Evolutionary conservation across 2,113 vertebrate species (phyloP), one percentile per base, ranked within the genome.

Genomic region (Serilophus lunatus): DNA sequence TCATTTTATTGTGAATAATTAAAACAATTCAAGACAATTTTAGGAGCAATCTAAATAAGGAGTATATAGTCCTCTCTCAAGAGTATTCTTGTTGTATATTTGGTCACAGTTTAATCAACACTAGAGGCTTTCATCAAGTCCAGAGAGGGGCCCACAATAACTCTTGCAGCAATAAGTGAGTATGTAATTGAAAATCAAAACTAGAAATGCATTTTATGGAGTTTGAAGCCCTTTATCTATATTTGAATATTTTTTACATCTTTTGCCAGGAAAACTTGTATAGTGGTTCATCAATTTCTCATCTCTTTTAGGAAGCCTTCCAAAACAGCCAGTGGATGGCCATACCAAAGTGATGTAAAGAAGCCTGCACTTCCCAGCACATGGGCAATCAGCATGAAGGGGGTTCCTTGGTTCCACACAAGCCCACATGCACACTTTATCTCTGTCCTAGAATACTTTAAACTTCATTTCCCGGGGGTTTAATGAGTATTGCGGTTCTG

Each of bases 301-400:
- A 13, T 10, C 10, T 80, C 63, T 69, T 60, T 24, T 33, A 68
- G 47, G 45, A 90, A 88, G 65, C 15, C 12, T 19, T 35, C 19
- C 4, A 8, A 24, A n/a, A 14, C 3, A 17, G 35, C 7, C 31
- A 28, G 29, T 5, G 31, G n/a, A 61, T 36, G 56, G 16, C 9
- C 25, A 18, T 9, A 54, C 35, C 42, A 13, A 80, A 63, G 42
- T 15, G 8, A 26, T 36, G 49, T 35, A 40, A 35, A 64, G 61
- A 11, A 76, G 29, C 36, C 36, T 35, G 29, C 9, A 0, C 18
- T 64, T 25, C 28, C 49, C 51, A 60, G 15, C 2, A 3, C 45
- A 8, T 0, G 9, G 38, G 13, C 0, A 0, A 22, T 57, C 51
- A 40, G n/a, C 9, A 3, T 10, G 33, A 60, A 61, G 19, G 35